phyloP scores from a whole-genome alignment of 2,113 vertebrate genomes.

The Terrapene triunguis region DNA sequence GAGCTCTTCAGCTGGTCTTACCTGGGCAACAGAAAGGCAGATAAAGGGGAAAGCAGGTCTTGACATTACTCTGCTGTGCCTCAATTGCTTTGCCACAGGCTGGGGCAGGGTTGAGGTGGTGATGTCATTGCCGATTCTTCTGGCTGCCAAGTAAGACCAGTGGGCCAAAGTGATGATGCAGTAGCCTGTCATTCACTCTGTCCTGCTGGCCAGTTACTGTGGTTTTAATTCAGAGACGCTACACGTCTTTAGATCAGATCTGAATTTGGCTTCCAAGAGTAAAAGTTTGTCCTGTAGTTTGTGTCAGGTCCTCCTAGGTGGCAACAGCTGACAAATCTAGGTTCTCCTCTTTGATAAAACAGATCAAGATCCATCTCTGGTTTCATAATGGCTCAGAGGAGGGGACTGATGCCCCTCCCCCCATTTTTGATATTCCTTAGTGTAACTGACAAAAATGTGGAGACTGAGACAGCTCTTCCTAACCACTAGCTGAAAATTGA shows the following conservation, averaged over 20 bases:
- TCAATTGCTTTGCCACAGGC: background rate
- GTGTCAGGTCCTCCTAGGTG: background rate
- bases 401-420: background rate
- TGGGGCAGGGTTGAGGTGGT: background rate
- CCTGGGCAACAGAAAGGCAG: background rate
- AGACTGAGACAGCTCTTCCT: too few species aligned
- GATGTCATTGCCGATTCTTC: background rate
- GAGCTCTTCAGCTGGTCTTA: background rate
- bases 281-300: background rate
- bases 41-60: background rate
- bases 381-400: background rate
- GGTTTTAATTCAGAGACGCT: background rate
- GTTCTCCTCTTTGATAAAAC: background rate
- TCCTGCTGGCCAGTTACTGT: background rate
- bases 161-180: rapidly evolving
- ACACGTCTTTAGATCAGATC: background rate
- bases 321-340: background rate
- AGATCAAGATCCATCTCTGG: background rate
- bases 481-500: too few species aligned
- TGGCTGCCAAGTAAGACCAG: background rate
- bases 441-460: too few species aligned
- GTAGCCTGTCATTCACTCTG: background rate
- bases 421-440: too few species aligned
- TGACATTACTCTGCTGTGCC: background rate
- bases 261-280: background rate